These are phyloP conservation scores for Boleophthalmus pectinirostris DNA, from an alignment of 2,113 vertebrate genomes.

Conservation along the genomic window DNA sequence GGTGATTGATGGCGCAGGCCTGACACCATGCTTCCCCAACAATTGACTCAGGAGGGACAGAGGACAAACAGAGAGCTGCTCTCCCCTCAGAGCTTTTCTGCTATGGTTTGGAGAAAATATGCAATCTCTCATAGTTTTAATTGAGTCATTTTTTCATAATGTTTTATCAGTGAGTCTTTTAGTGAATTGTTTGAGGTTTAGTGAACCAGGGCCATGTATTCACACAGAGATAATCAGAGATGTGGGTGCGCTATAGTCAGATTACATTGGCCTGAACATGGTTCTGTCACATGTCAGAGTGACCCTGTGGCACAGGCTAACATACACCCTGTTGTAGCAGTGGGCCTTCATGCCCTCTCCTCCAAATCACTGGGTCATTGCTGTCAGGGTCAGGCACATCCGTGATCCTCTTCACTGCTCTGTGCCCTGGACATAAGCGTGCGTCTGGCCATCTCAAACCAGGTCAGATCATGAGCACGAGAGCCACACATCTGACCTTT, in stretches of 20 bases:
- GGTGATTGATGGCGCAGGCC: constrained; percentile 82
- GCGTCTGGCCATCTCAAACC: constrained; percentile 63
- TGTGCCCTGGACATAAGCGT: constrained; percentile 31
- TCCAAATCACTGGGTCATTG: constrained; percentile 47
- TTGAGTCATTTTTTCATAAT: constrained; percentile 77
- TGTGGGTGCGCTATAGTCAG: constrained; percentile 58
- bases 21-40: constrained; percentile 80
- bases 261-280: constrained; percentile 62
- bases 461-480: constrained; percentile 50
- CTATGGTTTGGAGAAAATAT: constrained; percentile 75
- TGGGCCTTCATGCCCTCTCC: constrained; percentile 39
- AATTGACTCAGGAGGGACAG: constrained; percentile 79
- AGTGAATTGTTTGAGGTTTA: constrained; percentile 69
- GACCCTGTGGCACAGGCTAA: constrained; percentile 62
- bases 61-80: constrained; percentile 72
- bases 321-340: constrained; percentile 53
- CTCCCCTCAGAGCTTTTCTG: constrained; percentile 73
- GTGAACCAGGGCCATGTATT: constrained; percentile 43
- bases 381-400: constrained; percentile 35
- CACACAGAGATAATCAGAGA: constrained; percentile 34
- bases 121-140: constrained; percentile 75
- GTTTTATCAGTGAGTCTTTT: constrained; percentile 75
- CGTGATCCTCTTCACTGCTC: constrained; percentile 28
- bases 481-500: constrained; percentile 71
- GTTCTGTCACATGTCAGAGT: constrained; percentile 48